Percentiles rank a stretch among this genome's conserved stretches.
Conservation (phyloP, 92 coral and sea anemone genomes). For the Bergia sp. region DNA sequence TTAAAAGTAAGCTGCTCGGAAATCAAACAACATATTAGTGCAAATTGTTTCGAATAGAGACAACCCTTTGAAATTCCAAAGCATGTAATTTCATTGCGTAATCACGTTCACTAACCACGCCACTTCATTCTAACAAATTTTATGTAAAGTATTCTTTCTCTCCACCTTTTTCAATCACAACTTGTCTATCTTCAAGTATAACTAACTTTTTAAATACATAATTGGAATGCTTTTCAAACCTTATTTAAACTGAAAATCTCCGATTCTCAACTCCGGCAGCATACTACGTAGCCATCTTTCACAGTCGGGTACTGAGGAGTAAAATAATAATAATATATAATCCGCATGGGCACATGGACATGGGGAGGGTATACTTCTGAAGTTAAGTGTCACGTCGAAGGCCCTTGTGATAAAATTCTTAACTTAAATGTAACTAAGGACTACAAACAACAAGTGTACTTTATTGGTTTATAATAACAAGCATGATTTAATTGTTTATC, state of each 20-base stretch:
- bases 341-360: background rate
- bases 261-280: background rate
- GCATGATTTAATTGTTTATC: background rate
- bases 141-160: background rate
- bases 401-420: constrained; percentile 20
- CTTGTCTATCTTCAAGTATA: background rate
- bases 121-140: background rate
- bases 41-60: background rate
- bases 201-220: background rate
- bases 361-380: background rate
- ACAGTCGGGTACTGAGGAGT: background rate
- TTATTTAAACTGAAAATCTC: background rate
- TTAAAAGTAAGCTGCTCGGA: constrained; percentile 3
- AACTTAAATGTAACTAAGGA: background rate
- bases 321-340: background rate
- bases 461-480: background rate
- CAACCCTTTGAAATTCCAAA: background rate
- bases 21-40: background rate
- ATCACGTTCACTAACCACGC: background rate
- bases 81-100: background rate
- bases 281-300: background rate
- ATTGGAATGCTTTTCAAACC: background rate
- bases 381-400: constrained; percentile 2
- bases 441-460: background rate
- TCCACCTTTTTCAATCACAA: background rate